These are phyloP conservation scores for Drosophila sproati DNA, from an alignment of 1,140 invertebrate genomes.

Conservation along the genomic window DNA sequence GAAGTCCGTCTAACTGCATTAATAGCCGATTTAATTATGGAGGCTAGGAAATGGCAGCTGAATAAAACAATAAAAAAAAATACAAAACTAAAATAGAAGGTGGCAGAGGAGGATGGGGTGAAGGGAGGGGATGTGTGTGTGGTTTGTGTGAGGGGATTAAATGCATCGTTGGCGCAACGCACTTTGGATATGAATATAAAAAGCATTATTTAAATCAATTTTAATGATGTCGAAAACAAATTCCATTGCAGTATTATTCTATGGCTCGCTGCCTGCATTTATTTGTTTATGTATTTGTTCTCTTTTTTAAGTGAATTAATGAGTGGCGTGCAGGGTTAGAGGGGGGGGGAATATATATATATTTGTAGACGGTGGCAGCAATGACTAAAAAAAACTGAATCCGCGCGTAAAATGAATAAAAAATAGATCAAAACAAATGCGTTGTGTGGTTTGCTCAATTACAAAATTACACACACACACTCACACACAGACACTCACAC, in stretches of 20 bases:
- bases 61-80: conserved; percentile 25
- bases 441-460: conserved; percentile 31
- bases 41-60: conserved; percentile 33
- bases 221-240: conserved; percentile 78
- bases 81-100: not conserved
- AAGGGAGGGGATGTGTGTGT: not conserved
- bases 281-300: conserved; percentile 25
- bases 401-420: conserved; percentile 76
- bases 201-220: conserved; percentile 72
- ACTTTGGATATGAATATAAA: conserved; percentile 51
- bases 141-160: not conserved
- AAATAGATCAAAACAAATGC: conserved; percentile 55
- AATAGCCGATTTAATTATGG: conserved; percentile 66
- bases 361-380: not conserved
- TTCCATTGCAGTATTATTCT: conserved; percentile 47
- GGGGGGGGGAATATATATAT: not conserved
- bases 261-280: conserved; percentile 42
- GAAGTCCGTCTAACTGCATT: conserved; percentile 43
- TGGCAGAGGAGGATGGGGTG: not conserved
- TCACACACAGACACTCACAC: not conserved
- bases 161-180: conserved; percentile 32
- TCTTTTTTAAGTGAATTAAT: conserved; percentile 56
- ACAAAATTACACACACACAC: not conserved
- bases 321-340: not conserved
- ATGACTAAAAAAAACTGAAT: conserved; percentile 71